Base-by-base conservation (phyloP, 2,113 vertebrate genomes). In the Solenodon paradoxus region DNA sequence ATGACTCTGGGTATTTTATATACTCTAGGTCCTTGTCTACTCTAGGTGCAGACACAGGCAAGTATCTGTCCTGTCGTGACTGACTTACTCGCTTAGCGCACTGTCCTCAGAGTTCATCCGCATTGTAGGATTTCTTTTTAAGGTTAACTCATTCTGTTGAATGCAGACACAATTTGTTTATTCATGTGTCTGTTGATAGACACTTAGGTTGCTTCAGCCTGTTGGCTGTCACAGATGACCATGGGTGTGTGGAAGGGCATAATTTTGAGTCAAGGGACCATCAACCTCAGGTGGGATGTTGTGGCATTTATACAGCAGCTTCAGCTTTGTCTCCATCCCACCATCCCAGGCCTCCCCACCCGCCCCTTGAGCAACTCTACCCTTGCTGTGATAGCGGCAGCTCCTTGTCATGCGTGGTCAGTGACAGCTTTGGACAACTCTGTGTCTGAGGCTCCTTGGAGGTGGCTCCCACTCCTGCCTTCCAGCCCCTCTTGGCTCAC, bases 141-240 rank as follows among this genome's bases (percentile, higher is more conserved):
- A 77, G 61, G 72, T 45, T 47, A 32, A 63, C 2, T 82, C n/a
- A 28, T 28, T 47, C 47, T 1, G 3, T 22, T 38, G 55, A 38
- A 51, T 35, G 13, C 15, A 15, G 30, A 0, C n/a, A 32, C 53
- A 30, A 51, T 66, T 82, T 80, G 40, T 24, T 47, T 64, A 42
- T 55, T 15, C 42, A 35, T 45, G 68, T 24, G 45, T 13, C 35
- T 17, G 0, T n/a, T 3, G 26, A 0, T 13, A n/a, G 51, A 53
- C 40, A 7, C 3, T 51, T 84, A 53, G 38, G 38, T 42, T 22
- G 38, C 38, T 80, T 86, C 32, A 38, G 40, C 10, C 30, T 57
- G 63, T 49, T 42, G 68, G 3, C 47, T 53, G 0, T 72, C 71
- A 40, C 40, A 40, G 20, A 30, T 38, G 45, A 66, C 38, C 32